Percentiles rank a stretch among this genome's conserved stretches.
Conservation (phyloP, 2,113 vertebrate species). For the Ranitomeya variabilis region DNA sequence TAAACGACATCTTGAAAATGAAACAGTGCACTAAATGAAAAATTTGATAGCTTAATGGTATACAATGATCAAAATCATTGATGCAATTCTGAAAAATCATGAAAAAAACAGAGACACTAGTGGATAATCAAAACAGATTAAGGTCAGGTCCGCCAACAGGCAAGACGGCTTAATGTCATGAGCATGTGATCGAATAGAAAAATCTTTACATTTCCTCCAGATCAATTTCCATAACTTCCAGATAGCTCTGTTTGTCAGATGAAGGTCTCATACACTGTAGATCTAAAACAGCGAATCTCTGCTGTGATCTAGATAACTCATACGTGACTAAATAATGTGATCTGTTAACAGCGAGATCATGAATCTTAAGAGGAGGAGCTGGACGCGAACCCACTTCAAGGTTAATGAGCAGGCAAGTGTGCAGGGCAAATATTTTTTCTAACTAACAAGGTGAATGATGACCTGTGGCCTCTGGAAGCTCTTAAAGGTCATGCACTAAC, state of each 20-base stretch:
- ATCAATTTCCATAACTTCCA: not conserved
- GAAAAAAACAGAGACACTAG: not conserved
- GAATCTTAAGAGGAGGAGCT: constrained; percentile 41
- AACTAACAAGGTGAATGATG: constrained; percentile 53
- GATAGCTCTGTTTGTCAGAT: not conserved
- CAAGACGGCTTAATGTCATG: not conserved
- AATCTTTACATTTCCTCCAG: not conserved
- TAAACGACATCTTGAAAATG: not conserved
- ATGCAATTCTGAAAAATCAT: not conserved
- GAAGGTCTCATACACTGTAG: not conserved
- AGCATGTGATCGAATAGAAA: not conserved
- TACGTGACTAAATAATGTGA: constrained; percentile 22
- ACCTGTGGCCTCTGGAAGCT: constrained; percentile 42
- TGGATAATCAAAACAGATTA: not conserved
- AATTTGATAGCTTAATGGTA: not conserved
- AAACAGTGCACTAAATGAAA: not conserved
- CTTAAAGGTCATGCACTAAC: constrained; percentile 39
- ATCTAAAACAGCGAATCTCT: not conserved
- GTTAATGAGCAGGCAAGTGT: constrained; percentile 56
- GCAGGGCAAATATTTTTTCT: constrained; percentile 40
- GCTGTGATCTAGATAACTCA: not conserved
- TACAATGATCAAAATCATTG: not conserved
- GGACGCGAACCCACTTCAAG: constrained; percentile 46
- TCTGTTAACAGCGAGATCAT: constrained; percentile 30
- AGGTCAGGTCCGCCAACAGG: not conserved